These are phyloP conservation scores for Cyrtorhinus lividipennis DNA, from an alignment of 1,140 invertebrate species.

Conservation along the genomic window DNA sequence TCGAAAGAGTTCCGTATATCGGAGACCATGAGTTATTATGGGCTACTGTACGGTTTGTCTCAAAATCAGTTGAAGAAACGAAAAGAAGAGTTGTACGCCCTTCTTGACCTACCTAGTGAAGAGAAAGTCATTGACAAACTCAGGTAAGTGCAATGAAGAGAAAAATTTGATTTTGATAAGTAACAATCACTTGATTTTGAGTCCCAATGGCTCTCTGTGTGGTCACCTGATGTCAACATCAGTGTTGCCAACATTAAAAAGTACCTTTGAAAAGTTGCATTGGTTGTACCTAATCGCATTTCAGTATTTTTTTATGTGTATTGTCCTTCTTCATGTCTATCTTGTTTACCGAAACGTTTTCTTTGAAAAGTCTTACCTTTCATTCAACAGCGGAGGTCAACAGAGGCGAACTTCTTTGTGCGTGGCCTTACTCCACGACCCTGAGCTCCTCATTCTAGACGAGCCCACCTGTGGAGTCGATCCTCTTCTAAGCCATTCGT, in stretches of 20 bases:
- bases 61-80: conserved; percentile 35
- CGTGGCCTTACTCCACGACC: conserved; percentile 68
- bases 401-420: conserved; percentile 74
- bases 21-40: conserved; percentile 41
- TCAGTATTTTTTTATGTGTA: too few relatives aligned
- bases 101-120: conserved; percentile 24
- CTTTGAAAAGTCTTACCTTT: too few relatives aligned
- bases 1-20: conserved; percentile 40
- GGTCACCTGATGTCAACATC: too few relatives aligned
- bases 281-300: too few relatives aligned
- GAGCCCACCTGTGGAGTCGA: conserved; percentile 87
- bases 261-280: too few relatives aligned
- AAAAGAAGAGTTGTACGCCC: conserved; percentile 32
- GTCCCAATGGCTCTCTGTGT: too few relatives aligned
- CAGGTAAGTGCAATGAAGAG: too few relatives aligned
- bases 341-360: too few relatives aligned
- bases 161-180: too few relatives aligned
- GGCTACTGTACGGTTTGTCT: conserved; percentile 36
- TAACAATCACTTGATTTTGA: too few relatives aligned
- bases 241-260: too few relatives aligned
- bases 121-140: conserved; percentile 23
- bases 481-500: conserved; percentile 32
- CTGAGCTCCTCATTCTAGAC: conserved; percentile 76
- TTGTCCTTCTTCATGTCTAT: too few relatives aligned
- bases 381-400: conserved; percentile 66